Percentiles rank a stretch among this genome's conserved stretches.
phyloP scores from a whole-genome alignment of 2,797 vertebrate species.

The Gastrophryne carolinensis region DNA sequence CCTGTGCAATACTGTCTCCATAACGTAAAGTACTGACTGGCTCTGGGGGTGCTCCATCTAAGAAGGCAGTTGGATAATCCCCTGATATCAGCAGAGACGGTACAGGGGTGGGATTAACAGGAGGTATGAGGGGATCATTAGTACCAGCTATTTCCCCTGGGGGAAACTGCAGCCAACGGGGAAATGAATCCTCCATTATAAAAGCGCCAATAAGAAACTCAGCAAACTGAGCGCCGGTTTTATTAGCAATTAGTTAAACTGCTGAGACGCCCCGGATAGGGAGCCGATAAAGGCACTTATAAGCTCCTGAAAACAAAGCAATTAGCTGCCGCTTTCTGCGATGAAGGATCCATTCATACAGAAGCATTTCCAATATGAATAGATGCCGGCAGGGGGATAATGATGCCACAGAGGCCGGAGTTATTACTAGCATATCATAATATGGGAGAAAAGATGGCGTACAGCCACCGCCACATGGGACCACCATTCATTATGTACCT shows the following conservation, averaged over 20 bases:
- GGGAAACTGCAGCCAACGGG: neutral
- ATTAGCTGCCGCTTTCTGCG: neutral
- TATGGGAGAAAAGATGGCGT: too few relatives aligned
- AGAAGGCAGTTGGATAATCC: neutral
- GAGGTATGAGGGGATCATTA: neutral
- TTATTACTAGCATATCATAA: too few relatives aligned
- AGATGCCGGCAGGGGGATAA: neutral
- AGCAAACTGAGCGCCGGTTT: neutral
- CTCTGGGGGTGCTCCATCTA: neutral
- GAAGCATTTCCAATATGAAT: neutral
- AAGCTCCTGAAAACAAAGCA: neutral
- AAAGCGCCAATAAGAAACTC: neutral
- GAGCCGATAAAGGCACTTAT: neutral
- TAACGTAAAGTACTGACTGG: too few relatives aligned
- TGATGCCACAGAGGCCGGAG: neutral
- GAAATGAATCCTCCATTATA: neutral
- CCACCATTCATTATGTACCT: too few relatives aligned
- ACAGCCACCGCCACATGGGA: too few relatives aligned
- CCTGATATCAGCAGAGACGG: neutral
- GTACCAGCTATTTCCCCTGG: neutral
- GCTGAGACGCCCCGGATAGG: neutral
- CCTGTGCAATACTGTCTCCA: too few relatives aligned
- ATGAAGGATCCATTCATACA: neutral
- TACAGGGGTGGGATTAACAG: neutral
- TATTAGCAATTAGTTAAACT: constrained; percentile 2